Evolutionary conservation across 1,140 invertebrate genomes (phyloP), one percentile per base, ranked within the genome.

Genomic region (Lepeophtheirus salmonis): DNA sequence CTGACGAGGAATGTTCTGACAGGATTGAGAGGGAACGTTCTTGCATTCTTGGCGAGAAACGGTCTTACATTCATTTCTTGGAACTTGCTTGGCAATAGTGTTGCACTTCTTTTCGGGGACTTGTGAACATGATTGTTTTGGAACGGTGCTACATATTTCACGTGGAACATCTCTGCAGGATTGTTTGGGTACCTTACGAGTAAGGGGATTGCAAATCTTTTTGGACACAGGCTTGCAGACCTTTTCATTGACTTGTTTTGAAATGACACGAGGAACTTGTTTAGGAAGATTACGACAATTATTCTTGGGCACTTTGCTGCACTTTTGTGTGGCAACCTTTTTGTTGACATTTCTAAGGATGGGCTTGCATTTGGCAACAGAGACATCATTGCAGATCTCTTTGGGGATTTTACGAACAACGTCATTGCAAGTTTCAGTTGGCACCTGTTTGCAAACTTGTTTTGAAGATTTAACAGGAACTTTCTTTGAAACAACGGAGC

Each of bases 211-310:
- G 59, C 59, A 61, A 13, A 54, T 20, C 21, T 61, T 50, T 10
- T 50, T 56, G 41, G 50, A 4, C 18, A 53, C 59, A 55, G 21
- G 16, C 26, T 57, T 25, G 49, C 59, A 61, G 14, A 17, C 21
- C 50, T 53, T 16, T 3, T 18, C 14, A 13, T 17, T 48, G 14
- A 61, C 59, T 56, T 17, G 49, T 51, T 26, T 56, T 6, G 48
- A 20, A 18, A 25, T 16, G 12, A 21, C 18, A 13, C 50, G 17
- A 16, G 59, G 59, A 14, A 57, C 55, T n/a, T 41, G 21, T 21
- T 57, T 24, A 2, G 55, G 55, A n/a, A 61, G n/a, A 54, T 54
- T 56, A 14, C 48, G 48, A 24, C 59, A 61, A 13, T 61, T 50
- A 18, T 56, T 23, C 23, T 53, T 56, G 21, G 49, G 49, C 2